phyloP scores from a whole-genome alignment of 1,140 invertebrate species.

The Euwallacea fornicatus region DNA sequence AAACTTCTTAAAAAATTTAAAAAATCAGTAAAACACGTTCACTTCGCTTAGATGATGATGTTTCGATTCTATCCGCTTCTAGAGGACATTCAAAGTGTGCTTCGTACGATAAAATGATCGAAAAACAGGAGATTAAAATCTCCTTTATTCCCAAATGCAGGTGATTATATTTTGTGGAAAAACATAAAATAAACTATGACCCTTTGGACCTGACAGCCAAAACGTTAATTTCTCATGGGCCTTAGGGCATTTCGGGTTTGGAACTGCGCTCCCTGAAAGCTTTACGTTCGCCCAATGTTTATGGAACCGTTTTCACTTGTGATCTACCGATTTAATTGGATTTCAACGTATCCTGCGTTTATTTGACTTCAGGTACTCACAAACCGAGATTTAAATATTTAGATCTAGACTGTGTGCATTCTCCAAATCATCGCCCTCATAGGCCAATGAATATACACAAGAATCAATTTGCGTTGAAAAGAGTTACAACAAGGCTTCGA shows the following conservation, averaged over 20 bases:
- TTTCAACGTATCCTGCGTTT: neutral
- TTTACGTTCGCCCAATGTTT: neutral
- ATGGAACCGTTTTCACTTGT: neutral
- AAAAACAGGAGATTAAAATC: slow-evolving; percentile 25
- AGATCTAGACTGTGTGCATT: neutral
- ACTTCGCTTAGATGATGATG: too few species aligned
- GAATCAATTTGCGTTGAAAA: too few species aligned
- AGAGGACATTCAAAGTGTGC: too few species aligned
- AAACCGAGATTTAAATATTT: slow-evolving; percentile 4
- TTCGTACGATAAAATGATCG: too few species aligned
- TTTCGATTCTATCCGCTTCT: too few species aligned
- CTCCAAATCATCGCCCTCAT: neutral
- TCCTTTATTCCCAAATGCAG: slow-evolving; percentile 22
- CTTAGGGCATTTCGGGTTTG: slow-evolving; percentile 5
- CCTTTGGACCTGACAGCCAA: slow-evolving; percentile 9
- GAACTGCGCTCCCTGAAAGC: slow-evolving; percentile 1
- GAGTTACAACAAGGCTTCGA: neutral
- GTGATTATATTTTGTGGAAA: slow-evolving; percentile 36
- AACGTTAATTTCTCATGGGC: slow-evolving; percentile 23
- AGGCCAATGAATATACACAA: too few species aligned
- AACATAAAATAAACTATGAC: slow-evolving; percentile 17
- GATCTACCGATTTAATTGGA: slow-evolving; percentile 2
- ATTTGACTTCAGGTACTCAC: neutral
- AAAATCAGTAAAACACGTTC: too few species aligned
- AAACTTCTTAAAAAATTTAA: too few species aligned